Conservation (phyloP, 2,113 vertebrate species). For the Bungarus multicinctus region DNA sequence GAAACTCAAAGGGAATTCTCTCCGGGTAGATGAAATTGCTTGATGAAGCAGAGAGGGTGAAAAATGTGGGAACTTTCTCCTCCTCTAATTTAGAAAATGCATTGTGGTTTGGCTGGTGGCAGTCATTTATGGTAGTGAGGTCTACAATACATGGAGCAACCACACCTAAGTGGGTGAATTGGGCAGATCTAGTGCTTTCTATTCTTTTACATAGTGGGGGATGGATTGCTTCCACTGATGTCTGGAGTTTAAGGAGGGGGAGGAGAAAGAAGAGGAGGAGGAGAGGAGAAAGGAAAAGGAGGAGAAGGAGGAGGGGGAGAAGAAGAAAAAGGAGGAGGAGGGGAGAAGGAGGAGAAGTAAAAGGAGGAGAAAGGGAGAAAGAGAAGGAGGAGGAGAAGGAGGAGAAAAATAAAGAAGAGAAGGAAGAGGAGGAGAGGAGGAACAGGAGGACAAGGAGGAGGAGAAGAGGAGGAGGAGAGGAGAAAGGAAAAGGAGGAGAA, state of each 20-base stretch:
- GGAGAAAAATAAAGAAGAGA: too few relatives aligned
- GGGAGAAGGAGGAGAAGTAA: too few relatives aligned
- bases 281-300: rapidly evolving
- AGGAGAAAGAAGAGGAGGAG: background rate
- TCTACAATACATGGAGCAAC: background rate
- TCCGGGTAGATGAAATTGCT: background rate
- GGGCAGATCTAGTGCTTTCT: background rate
- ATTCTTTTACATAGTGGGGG: background rate
- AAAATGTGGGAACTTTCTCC: background rate
- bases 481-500: too few relatives aligned
- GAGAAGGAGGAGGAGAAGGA: too few relatives aligned
- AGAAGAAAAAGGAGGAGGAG: too few relatives aligned
- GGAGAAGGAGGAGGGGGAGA: too few relatives aligned
- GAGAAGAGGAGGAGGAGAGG: too few relatives aligned
- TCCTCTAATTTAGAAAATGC: background rate
- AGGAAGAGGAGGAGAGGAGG: too few relatives aligned
- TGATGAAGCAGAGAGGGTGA: background rate
- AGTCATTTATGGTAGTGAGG: background rate
- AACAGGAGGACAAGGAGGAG: too few relatives aligned
- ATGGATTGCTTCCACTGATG: background rate
- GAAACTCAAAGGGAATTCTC: background rate
- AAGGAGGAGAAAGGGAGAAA: too few relatives aligned
- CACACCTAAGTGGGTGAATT: background rate
- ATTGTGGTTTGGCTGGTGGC: background rate
- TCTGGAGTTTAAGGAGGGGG: background rate